phyloP scores from a whole-genome alignment of 2,113 vertebrate species.

The Macaca mulatta region DNA sequence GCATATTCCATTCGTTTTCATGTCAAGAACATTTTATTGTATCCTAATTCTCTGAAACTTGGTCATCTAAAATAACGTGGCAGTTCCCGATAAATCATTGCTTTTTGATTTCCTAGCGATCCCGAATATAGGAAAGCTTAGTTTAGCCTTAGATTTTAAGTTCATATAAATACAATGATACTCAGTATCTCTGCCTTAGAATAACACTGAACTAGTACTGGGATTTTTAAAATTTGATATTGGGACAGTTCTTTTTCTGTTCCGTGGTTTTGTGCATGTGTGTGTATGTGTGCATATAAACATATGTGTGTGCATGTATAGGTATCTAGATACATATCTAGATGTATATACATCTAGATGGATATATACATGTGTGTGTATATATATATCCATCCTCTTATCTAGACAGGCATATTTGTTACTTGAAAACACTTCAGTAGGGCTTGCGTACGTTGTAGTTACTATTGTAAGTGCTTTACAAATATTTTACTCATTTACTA shows the following conservation, averaged over 20 bases:
- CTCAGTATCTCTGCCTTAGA: not conserved
- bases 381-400: too few relatives aligned
- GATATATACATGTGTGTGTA: too few relatives aligned
- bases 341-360: too few relatives aligned
- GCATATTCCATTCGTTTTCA: constrained; percentile 31
- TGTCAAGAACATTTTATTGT: not conserved
- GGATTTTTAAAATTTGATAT: not conserved
- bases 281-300: not conserved
- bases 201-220: not conserved
- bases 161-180: not conserved
- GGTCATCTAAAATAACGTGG: not conserved
- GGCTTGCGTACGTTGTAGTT: not conserved
- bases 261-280: not conserved
- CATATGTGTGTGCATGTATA: too few relatives aligned
- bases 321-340: too few relatives aligned
- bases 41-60: not conserved
- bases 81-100: not conserved
- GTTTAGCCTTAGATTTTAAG: not conserved
- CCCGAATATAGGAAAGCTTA: not conserved
- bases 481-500: not conserved
- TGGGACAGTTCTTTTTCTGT: not conserved
- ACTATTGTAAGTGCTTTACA: not conserved
- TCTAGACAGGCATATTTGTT: accelerated
- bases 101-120: not conserved
- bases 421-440: not conserved